Evolutionary conservation across 2,888 invertebrate species (phyloP).

Genomic region (Autographa pulchrina): DNA sequence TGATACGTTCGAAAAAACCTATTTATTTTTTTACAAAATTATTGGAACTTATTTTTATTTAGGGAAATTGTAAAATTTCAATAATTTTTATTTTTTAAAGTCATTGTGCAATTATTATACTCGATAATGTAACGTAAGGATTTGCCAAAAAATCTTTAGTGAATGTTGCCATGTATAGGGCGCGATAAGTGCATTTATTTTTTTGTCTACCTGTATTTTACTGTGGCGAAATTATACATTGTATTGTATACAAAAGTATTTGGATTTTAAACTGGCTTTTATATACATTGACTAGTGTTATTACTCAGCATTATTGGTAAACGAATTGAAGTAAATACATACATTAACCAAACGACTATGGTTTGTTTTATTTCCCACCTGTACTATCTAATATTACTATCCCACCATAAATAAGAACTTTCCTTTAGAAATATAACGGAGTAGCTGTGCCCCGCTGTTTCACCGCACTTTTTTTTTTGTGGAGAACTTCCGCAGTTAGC

Average conservation of each 20-base stretch:
- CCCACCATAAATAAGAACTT: no score
- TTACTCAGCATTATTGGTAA: constrained; percentile 78
- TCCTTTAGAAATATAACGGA: not conserved
- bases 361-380: constrained; percentile 49
- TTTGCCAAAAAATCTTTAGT: constrained; percentile 77
- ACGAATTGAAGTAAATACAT: constrained; percentile 79
- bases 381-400: no score
- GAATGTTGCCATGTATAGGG: constrained; percentile 83
- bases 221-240: constrained; percentile 74
- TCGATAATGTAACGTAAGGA: constrained; percentile 70
- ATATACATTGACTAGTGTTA: constrained; percentile 82
- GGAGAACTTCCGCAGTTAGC: no score
- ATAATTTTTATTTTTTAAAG: constrained; percentile 63
- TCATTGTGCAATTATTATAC: constrained; percentile 73
- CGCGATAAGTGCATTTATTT: constrained; percentile 84
- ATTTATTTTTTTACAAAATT: constrained; percentile 68
- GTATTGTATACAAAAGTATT: constrained; percentile 73
- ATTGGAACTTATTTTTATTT: constrained; percentile 69
- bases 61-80: constrained; percentile 52
- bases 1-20: constrained; percentile 50
- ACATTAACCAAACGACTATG: constrained; percentile 72
- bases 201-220: constrained; percentile 78
- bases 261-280: constrained; percentile 79
- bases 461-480: no score
- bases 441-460: no score